Percentiles rank a stretch among this genome's conserved stretches.
Evolutionary conservation across 1,140 invertebrate genomes (phyloP).

Genomic region (Drosophila tropicalis): DNA sequence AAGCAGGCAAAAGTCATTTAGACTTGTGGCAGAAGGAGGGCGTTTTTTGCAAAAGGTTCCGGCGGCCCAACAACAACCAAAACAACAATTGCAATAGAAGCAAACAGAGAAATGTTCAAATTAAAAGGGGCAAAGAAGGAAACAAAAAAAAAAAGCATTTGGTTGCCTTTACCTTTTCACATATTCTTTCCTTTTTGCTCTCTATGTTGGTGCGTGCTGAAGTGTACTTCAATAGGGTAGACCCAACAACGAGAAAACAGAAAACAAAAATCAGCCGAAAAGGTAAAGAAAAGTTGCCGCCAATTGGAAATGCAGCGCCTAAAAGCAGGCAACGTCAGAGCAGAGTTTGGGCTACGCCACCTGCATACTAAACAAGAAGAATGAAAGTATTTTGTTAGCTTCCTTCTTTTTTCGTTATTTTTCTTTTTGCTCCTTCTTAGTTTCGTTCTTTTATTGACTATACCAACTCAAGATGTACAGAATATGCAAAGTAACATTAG

Average conservation of each 20-base stretch:
- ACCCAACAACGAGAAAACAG: constrained; percentile 53
- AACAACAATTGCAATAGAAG: constrained; percentile 12
- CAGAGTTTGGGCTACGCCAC: constrained; percentile 34
- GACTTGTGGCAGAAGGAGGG: constrained; percentile 17
- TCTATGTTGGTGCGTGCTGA: constrained; percentile 54
- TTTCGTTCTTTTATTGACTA: constrained; percentile 63
- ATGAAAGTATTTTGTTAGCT: constrained; percentile 31
- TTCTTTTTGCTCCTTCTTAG: background rate
- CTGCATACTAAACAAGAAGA: constrained; percentile 71
- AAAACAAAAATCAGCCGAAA: constrained; percentile 13
- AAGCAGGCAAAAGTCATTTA: constrained; percentile 72
- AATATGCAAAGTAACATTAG: constrained; percentile 65
- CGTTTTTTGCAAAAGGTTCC: too few relatives aligned
- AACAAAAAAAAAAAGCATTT: constrained; percentile 25
- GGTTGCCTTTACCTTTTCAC: constrained; percentile 44
- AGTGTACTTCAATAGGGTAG: constrained; percentile 63
- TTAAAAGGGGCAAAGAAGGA: constrained; percentile 65
- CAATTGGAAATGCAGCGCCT: constrained; percentile 61
- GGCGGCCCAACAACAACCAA: constrained; percentile 9
- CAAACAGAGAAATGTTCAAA: constrained; percentile 64
- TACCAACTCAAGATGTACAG: constrained; percentile 47
- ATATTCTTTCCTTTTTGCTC: constrained; percentile 25
- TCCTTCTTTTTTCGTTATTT: background rate
- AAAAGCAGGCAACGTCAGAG: constrained; percentile 31
- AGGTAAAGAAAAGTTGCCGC: constrained; percentile 40